phyloP scores from a whole-genome alignment of 2,888 invertebrate species.

The Ischnus inquisitorius region DNA sequence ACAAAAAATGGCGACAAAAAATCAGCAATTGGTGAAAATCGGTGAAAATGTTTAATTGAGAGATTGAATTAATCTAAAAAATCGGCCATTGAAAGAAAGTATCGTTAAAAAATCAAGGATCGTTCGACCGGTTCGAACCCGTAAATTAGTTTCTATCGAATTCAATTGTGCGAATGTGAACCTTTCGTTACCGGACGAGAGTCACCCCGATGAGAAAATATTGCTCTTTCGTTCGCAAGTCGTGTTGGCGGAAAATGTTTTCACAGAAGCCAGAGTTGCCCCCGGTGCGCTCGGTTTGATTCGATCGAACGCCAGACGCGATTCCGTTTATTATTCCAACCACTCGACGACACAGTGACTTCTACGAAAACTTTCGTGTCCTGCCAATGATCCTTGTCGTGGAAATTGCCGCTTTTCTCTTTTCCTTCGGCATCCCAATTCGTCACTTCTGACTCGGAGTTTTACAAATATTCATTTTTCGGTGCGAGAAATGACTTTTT shows the following conservation, averaged over 20 bases:
- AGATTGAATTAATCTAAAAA: conserved; percentile 1
- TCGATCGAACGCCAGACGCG: conserved; percentile 60
- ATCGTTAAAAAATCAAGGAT: neutral
- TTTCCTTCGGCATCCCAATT: conserved; percentile 15
- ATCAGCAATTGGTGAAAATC: too few species aligned
- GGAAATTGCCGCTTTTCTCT: conserved; percentile 61
- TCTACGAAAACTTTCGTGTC: conserved; percentile 31
- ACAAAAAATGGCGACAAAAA: too few species aligned
- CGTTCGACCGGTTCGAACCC: neutral
- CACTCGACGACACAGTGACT: conserved; percentile 54
- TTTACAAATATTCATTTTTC: conserved; percentile 50
- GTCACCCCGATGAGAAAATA: conserved; percentile 75
- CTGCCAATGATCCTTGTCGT: conserved; percentile 63
- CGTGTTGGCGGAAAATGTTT: conserved; percentile 66
- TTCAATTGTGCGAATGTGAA: neutral
- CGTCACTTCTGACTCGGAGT: conserved; percentile 3
- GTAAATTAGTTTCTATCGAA: neutral
- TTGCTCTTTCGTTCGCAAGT: conserved; percentile 78
- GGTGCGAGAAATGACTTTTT: neutral
- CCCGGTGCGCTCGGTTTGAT: conserved; percentile 25
- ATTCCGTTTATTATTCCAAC: conserved; percentile 71
- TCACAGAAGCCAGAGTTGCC: conserved; percentile 60
- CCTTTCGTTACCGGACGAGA: neutral
- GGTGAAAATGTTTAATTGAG: neutral
- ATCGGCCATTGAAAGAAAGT: neutral